Evolutionary conservation across 2,113 vertebrate genomes (phyloP).

Genomic region (Collichthys lucidus): DNA sequence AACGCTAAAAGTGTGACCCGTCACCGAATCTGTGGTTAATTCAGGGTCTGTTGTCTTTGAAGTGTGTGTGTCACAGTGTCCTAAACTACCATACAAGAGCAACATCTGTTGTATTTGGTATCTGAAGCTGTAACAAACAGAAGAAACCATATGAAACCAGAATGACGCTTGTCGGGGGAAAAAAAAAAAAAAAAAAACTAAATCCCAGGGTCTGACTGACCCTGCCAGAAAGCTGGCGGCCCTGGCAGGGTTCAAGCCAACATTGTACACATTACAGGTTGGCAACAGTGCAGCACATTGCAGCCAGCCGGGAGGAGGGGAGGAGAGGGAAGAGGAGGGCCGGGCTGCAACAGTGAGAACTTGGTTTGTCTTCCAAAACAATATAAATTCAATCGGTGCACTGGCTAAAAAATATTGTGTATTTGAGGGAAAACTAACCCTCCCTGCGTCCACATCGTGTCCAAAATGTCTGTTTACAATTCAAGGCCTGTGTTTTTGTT

Average conservation of each 20-base stretch:
- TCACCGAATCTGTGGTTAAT: background rate
- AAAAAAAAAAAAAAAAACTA: background rate
- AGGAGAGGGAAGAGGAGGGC: background rate
- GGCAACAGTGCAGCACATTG: constrained; percentile 47
- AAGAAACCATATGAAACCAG: constrained; percentile 28
- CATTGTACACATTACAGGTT: constrained; percentile 56
- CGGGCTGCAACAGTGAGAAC: background rate
- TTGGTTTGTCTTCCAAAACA: constrained; percentile 26
- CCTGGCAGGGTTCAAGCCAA: constrained; percentile 55
- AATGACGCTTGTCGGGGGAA: constrained; percentile 23
- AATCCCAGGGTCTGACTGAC: constrained; percentile 31
- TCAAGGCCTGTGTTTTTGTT: too few relatives aligned
- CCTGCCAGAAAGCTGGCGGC: constrained; percentile 49
- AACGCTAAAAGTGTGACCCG: background rate
- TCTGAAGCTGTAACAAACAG: background rate
- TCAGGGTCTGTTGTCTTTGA: background rate
- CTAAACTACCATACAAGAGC: background rate
- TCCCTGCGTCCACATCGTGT: too few relatives aligned
- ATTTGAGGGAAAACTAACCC: background rate
- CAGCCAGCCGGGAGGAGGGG: constrained; percentile 3
- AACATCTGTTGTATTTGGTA: background rate
- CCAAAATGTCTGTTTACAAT: too few relatives aligned
- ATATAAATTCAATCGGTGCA: constrained; percentile 27
- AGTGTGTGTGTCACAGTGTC: background rate
- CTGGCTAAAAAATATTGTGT: background rate